Conservation (phyloP, 2,888 invertebrate species). For the Eristalinus sepulchralis region DNA sequence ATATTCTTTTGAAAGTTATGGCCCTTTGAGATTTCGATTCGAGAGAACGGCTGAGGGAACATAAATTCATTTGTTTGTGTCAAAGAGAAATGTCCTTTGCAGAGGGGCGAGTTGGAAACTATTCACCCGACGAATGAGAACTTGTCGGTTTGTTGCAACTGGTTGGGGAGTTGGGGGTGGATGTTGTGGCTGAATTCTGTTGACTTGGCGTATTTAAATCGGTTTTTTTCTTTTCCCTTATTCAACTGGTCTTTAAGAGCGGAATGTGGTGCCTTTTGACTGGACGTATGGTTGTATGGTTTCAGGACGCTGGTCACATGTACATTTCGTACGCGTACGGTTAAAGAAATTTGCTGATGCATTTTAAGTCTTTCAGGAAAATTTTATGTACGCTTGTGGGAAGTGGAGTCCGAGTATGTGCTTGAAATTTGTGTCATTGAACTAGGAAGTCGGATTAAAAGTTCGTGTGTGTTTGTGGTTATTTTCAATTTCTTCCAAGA, state of each 20-base stretch:
- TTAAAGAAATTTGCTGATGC: too few relatives aligned
- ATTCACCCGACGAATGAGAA: constrained; percentile 3
- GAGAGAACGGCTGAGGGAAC: neutral
- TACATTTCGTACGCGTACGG: too few relatives aligned
- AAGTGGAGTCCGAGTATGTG: too few relatives aligned
- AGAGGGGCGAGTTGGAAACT: neutral
- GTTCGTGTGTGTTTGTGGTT: too few relatives aligned
- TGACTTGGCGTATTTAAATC: neutral
- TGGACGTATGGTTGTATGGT: neutral
- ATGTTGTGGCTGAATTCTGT: neutral
- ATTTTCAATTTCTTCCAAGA: too few relatives aligned
- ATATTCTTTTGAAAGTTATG: constrained; percentile 17
- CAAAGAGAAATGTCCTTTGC: neutral
- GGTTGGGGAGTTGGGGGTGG: neutral
- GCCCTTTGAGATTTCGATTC: constrained; percentile 4
- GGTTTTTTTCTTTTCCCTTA: neutral
- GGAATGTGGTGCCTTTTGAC: neutral
- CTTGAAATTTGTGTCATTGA: too few relatives aligned
- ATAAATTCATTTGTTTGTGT: constrained; percentile 4
- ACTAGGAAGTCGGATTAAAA: too few relatives aligned
- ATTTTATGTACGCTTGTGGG: too few relatives aligned
- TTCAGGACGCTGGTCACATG: too few relatives aligned
- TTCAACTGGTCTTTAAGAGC: neutral
- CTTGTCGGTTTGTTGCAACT: neutral
- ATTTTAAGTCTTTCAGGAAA: too few relatives aligned